phyloP scores from a whole-genome alignment of 2,113 vertebrate genomes.

The Puntigrus tetrazona region DNA sequence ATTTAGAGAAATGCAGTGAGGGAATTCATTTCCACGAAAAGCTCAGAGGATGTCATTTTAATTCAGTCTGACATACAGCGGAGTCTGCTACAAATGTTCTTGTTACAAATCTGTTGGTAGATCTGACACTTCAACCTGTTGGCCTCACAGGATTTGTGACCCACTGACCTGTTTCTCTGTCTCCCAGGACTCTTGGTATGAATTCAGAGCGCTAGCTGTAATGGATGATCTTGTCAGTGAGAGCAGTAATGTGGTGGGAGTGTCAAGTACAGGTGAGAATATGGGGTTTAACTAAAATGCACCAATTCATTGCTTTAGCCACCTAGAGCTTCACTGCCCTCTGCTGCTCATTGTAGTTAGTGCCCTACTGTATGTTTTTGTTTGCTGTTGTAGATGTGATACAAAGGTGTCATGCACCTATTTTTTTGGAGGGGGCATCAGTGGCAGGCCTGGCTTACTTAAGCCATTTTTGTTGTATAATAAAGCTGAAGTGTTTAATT shows the following conservation, averaged over 20 bases:
- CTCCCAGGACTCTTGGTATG: slow-evolving; percentile 94
- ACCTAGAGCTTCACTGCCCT: slow-evolving; percentile 46
- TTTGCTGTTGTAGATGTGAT: slow-evolving; percentile 23
- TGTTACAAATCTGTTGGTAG: slow-evolving; percentile 23
- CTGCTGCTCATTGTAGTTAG: slow-evolving; percentile 46
- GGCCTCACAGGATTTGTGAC: slow-evolving; percentile 28
- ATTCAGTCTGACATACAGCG: slow-evolving; percentile 33
- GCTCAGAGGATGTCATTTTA: slow-evolving; percentile 30
- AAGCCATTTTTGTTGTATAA: background rate
- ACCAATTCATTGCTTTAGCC: slow-evolving; percentile 43
- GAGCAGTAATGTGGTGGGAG: slow-evolving; percentile 96
- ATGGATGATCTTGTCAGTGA: slow-evolving; percentile 99
- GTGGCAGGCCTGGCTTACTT: background rate
- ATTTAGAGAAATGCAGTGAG: background rate
- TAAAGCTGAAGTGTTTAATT: background rate
- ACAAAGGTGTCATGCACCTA: background rate
- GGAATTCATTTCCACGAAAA: background rate
- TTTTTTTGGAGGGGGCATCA: slow-evolving; percentile 16
- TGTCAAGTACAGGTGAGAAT: slow-evolving; percentile 92
- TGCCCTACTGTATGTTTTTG: background rate
- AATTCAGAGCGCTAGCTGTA: slow-evolving; percentile 96
- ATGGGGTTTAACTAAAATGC: slow-evolving; percentile 31
- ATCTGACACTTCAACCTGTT: slow-evolving; percentile 3
- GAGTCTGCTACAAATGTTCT: slow-evolving; percentile 22
- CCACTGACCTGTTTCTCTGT: slow-evolving; percentile 54